Evolutionary conservation across 2,113 vertebrate species (phyloP), one percentile per base, ranked within the genome.

Genomic region (Oreochromis spilurus): DNA sequence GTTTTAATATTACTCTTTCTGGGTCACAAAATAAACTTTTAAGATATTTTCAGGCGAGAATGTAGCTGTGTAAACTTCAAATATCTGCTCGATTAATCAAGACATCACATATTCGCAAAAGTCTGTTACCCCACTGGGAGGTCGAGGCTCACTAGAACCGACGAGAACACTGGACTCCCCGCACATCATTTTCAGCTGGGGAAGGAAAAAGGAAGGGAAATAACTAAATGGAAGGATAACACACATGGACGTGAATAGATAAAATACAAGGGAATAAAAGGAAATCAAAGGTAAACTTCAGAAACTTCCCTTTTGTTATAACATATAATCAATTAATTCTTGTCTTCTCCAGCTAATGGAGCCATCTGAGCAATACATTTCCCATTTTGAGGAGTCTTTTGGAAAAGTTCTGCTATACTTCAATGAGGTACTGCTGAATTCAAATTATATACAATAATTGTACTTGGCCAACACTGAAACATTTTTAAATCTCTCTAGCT

Each of bases 371-470:
- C 81, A 48, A 54, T 97, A 96, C 72, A 96, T 97, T 82, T 92
- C 92, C 80, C 96, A 96, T 90, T 97, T 95, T 82, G 96, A 97
- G 75, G n/a, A 89, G 29, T 81, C 92, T 17, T 2, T 86, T 50
- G 96, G 94, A 91, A 95, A 90, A 89, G 93, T 97, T 75, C 13
- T 97, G 40, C 36, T 97, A 26, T 97, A 97, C 45, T 96, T 96
- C 29, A 92, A 95, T 84, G 17, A 96, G 94, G 96, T 96, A 40
- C 90, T 57, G 9, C 7, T 81, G 1, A 86, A 62, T 58, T 53
- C 3, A 21, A 6, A 34, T 67, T 43, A 26, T 5, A 75, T 17
- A 60, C 2, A 82, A 13, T 81, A 13, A 26, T 19, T 24, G 10
- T 36, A 34, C 9, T 9, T 50, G 6, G 14, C 9, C 3, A 70